Percentiles rank a stretch among this genome's conserved stretches.
Conservation (phyloP, 2,113 vertebrate genomes). For the Meles meles region DNA sequence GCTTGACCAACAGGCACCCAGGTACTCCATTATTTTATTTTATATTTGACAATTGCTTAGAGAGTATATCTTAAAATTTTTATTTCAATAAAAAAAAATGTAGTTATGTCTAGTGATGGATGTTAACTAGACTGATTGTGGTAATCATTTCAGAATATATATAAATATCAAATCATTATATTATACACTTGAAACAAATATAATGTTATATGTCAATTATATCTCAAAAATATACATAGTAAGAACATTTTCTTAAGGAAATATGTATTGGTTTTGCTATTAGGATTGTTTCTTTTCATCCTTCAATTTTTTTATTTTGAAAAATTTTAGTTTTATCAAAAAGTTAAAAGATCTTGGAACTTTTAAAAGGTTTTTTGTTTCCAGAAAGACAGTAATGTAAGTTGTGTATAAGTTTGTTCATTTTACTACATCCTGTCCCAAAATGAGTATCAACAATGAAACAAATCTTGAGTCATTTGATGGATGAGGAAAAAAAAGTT, state of each 20-base stretch:
- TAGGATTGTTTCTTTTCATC: background rate
- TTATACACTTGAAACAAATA: background rate
- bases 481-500: background rate
- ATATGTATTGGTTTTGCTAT: background rate
- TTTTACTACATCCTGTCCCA: background rate
- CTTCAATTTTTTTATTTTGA: background rate
- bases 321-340: background rate
- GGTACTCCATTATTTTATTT: background rate
- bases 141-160: background rate
- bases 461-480: background rate
- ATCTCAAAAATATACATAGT: background rate
- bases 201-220: background rate
- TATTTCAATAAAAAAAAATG: background rate
- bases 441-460: constrained; percentile 4
- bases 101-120: background rate
- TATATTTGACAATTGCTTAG: background rate
- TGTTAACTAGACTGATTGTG: background rate
- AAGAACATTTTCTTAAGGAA: background rate
- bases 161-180: background rate
- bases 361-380: background rate
- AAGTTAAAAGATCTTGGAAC: background rate
- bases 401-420: background rate
- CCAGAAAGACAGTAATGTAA: background rate
- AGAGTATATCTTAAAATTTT: background rate
- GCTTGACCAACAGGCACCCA: background rate